These are phyloP conservation scores for Fragum fragum DNA, from an alignment of 2,888 invertebrate species.

Conservation along the genomic window DNA sequence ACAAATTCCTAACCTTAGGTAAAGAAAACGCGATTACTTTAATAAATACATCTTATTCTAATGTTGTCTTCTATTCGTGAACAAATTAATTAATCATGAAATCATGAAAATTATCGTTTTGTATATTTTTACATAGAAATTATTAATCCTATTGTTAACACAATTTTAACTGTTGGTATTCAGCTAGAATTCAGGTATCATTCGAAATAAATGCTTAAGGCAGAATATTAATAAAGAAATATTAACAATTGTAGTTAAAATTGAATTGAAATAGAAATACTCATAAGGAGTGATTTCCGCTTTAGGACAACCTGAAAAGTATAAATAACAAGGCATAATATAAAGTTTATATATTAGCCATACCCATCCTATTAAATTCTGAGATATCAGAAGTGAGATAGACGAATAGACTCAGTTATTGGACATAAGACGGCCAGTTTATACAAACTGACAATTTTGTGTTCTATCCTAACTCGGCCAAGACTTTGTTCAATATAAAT, in stretches of 20 bases:
- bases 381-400: neutral
- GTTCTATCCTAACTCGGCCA: slow-evolving; percentile 1
- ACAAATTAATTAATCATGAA: too few relatives aligned
- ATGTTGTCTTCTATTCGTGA: too few relatives aligned
- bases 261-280: slow-evolving; percentile 42
- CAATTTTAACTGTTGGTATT: too few relatives aligned
- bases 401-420: neutral
- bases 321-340: slow-evolving; percentile 46
- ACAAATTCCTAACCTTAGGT: too few relatives aligned
- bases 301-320: slow-evolving; percentile 56
- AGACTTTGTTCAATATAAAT: neutral
- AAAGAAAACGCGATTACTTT: too few relatives aligned
- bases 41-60: too few relatives aligned
- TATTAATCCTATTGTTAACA: too few relatives aligned
- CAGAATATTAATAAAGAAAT: too few relatives aligned
- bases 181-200: too few relatives aligned
- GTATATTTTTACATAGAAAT: too few relatives aligned
- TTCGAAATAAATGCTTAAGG: too few relatives aligned
- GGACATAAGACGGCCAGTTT: slow-evolving; percentile 6
- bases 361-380: slow-evolving; percentile 38
- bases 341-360: slow-evolving; percentile 28
- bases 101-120: too few relatives aligned
- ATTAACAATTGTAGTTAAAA: neutral
- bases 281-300: slow-evolving; percentile 58
- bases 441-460: slow-evolving; percentile 6